phyloP scores from a whole-genome alignment of 2,888 invertebrate species.

The Lithophane leautieri region DNA sequence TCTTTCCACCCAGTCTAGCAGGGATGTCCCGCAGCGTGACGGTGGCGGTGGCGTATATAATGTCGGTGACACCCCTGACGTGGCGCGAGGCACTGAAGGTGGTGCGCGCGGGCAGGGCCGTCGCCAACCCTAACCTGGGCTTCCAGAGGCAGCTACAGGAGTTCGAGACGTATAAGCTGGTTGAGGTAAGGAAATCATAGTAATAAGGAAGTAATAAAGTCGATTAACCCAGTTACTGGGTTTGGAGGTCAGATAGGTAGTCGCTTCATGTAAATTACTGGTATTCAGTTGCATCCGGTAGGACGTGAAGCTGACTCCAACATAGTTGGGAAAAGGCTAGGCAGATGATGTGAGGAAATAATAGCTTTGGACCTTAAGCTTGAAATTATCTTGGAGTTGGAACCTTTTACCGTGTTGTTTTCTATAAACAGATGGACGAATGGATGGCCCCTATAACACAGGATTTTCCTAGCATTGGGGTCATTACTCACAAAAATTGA shows the following conservation, averaged over 20 bases:
- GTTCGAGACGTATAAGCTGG: conserved; percentile 94
- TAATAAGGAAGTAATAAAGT: neutral
- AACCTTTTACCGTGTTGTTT: neutral
- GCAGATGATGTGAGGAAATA: too few species aligned
- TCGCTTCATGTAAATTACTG: neutral
- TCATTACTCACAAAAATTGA: too few species aligned
- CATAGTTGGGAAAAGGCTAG: neutral
- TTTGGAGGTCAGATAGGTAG: too few species aligned
- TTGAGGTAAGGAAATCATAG: conserved; percentile 91
- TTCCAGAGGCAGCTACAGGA: conserved; percentile 98
- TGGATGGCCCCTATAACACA: too few species aligned
- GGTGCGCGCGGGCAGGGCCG: conserved; percentile 96
- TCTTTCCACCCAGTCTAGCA: conserved; percentile 92
- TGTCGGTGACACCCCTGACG: conserved; percentile 96
- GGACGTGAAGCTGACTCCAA: neutral
- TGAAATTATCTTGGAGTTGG: neutral
- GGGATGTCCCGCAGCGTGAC: conserved; percentile 99
- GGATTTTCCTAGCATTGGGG: too few species aligned
- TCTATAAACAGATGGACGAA: too few species aligned
- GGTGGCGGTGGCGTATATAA: conserved; percentile 98
- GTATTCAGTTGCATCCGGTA: neutral
- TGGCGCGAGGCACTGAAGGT: conserved; percentile 98
- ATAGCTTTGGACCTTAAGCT: too few species aligned
- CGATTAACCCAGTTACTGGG: neutral
- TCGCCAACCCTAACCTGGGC: conserved; percentile 98